A percentile compares a stretch with the other conserved stretches of the same genome.
Conservation (phyloP, 1,140 invertebrate genomes). For the Rhizoglyphus robini region DNA sequence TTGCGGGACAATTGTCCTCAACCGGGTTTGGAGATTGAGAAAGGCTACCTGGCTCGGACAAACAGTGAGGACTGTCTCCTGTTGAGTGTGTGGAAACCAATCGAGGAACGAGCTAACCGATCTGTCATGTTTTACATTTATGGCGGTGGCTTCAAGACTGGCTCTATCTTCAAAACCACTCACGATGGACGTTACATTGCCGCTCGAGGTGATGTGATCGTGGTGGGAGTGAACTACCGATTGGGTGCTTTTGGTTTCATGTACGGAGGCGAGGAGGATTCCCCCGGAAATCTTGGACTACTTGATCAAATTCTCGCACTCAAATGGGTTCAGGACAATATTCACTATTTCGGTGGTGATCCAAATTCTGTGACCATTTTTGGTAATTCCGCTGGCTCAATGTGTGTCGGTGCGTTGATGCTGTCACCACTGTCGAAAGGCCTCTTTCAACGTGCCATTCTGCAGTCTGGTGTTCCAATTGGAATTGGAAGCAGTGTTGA, state of each 20-base stretch:
- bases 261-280: slow-evolving; percentile 69
- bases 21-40: too few relatives aligned
- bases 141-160: slow-evolving; percentile 35
- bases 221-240: slow-evolving; percentile 88
- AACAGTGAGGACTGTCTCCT: slow-evolving; percentile 35
- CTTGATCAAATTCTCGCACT: slow-evolving; percentile 88
- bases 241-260: slow-evolving; percentile 83
- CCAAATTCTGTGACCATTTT: slow-evolving; percentile 40
- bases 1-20: not conserved
- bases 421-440: slow-evolving; percentile 1
- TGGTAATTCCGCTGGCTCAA: slow-evolving; percentile 35
- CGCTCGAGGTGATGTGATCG: slow-evolving; percentile 53
- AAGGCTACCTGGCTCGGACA: not conserved
- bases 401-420: not conserved
- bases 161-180: slow-evolving; percentile 58
- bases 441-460: slow-evolving; percentile 10
- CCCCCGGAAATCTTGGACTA: slow-evolving; percentile 84
- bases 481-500: slow-evolving; percentile 37
- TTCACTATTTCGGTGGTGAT: slow-evolving; percentile 65
- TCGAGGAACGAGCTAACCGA: not conserved
- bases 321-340: slow-evolving; percentile 66
- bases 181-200: slow-evolving; percentile 77
- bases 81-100: slow-evolving; percentile 33
- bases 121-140: slow-evolving; percentile 29
- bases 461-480: slow-evolving; percentile 6